Conservation (phyloP, 2,888 invertebrate genomes). For the Carcina quercana region DNA sequence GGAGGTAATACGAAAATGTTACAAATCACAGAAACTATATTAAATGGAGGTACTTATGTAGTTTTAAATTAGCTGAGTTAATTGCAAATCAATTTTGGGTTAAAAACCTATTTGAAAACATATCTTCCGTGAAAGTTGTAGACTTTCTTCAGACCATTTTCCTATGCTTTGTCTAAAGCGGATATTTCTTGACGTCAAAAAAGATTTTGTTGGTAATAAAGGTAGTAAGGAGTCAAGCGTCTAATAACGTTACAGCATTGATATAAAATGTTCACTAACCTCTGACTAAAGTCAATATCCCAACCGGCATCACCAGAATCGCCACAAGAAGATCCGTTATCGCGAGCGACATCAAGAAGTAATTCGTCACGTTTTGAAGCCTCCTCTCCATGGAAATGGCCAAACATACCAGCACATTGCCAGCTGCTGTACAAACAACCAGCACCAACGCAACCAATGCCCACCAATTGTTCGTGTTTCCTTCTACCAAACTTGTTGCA, state of each 20-base stretch:
- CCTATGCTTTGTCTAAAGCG: too few species aligned
- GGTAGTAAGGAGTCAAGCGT: not conserved
- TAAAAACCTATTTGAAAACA: too few species aligned
- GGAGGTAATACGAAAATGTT: too few species aligned
- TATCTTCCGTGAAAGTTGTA: too few species aligned
- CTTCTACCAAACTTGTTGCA: constrained; percentile 27
- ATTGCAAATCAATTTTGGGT: too few species aligned
- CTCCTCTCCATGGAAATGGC: constrained; percentile 94
- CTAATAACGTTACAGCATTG: not conserved
- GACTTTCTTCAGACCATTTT: too few species aligned
- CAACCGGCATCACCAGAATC: constrained; percentile 95
- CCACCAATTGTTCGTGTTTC: constrained; percentile 82
- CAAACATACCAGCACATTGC: constrained; percentile 94
- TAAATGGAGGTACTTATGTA: too few species aligned
- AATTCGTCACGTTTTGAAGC: constrained; percentile 97
- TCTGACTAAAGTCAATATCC: constrained; percentile 86
- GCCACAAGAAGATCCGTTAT: constrained; percentile 97
- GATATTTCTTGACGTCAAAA: too few species aligned
- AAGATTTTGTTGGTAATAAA: not conserved
- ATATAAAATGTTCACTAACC: constrained; percentile 71
- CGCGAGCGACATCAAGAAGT: constrained; percentile 96
- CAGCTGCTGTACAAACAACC: constrained; percentile 90
- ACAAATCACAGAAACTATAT: too few species aligned
- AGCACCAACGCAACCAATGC: constrained; percentile 84
- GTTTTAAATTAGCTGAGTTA: too few species aligned